A percentile compares a stretch with the other conserved stretches of the same genome.
Evolutionary conservation across 2,113 vertebrate species (phyloP).

Genomic region (Kobus ellipsiprymnus): DNA sequence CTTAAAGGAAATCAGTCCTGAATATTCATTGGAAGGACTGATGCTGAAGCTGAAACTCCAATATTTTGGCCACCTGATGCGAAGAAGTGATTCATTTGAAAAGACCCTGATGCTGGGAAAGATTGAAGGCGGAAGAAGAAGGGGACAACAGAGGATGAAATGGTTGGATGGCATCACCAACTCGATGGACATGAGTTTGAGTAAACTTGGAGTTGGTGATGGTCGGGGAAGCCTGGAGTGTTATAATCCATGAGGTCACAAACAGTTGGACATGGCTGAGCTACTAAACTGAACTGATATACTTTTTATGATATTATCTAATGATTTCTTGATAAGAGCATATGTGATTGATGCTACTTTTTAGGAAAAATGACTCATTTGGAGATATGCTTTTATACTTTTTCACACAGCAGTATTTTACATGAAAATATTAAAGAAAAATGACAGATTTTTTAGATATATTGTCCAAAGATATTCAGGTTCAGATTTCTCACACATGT

Average conservation of each 20-base stretch:
- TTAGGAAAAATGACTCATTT: neutral
- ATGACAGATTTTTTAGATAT: neutral
- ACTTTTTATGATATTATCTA: neutral
- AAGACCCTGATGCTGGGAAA: neutral
- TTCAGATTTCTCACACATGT: neutral
- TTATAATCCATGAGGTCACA: neutral
- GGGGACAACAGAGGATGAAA: neutral
- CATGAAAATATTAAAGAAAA: neutral
- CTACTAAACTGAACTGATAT: neutral
- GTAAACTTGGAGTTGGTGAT: neutral
- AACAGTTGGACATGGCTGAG: rapidly evolving
- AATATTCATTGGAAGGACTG: neutral
- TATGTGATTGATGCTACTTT: neutral
- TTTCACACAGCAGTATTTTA: neutral
- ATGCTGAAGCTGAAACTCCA: neutral
- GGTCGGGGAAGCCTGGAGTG: rapidly evolving
- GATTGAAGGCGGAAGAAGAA: neutral
- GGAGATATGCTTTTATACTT: neutral
- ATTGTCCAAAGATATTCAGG: neutral
- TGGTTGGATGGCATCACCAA: neutral
- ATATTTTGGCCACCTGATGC: neutral
- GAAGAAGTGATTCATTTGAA: neutral
- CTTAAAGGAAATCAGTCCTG: neutral
- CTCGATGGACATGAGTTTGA: neutral
- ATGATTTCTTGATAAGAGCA: neutral